Percentiles rank a stretch among this genome's conserved stretches.
Evolutionary conservation across 2,888 invertebrate genomes (phyloP).

Genomic region (Apamea crenata): DNA sequence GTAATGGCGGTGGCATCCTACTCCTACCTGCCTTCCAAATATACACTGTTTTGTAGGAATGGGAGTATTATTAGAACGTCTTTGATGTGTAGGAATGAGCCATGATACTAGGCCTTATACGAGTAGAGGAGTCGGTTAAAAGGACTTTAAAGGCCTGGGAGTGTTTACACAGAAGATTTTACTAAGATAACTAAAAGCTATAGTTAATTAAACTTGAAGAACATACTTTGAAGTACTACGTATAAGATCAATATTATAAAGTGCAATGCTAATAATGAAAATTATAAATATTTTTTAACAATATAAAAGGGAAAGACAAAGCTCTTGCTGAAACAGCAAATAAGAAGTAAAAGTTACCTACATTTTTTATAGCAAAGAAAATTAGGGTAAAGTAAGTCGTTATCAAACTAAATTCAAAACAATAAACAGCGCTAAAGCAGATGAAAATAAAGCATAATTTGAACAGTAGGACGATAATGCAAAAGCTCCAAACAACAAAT

Average conservation of each 20-base stretch:
- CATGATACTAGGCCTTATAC: background rate
- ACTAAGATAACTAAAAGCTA: background rate
- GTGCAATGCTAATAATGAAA: background rate
- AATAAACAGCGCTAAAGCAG: constrained; percentile 2
- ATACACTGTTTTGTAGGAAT: constrained; percentile 20
- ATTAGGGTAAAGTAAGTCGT: background rate
- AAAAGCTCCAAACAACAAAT: constrained; percentile 28
- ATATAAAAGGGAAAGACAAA: background rate
- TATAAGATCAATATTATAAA: background rate
- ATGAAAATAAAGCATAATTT: constrained; percentile 16
- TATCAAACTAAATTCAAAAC: background rate
- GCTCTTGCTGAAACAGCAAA: background rate
- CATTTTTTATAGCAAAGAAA: background rate
- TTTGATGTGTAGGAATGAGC: background rate
- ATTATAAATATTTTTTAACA: background rate
- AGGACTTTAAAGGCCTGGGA: background rate
- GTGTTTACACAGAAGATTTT: background rate
- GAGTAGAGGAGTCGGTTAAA: background rate
- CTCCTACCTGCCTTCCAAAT: constrained; percentile 55
- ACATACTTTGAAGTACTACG: background rate
- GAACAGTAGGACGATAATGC: constrained; percentile 27
- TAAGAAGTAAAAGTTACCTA: background rate
- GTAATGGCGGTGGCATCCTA: constrained; percentile 49
- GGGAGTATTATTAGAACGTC: background rate
- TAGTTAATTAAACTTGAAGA: background rate